These are phyloP conservation scores for Ditylenchus dipsaci DNA, from an alignment of 1,140 invertebrate species.

Conservation along the genomic window DNA sequence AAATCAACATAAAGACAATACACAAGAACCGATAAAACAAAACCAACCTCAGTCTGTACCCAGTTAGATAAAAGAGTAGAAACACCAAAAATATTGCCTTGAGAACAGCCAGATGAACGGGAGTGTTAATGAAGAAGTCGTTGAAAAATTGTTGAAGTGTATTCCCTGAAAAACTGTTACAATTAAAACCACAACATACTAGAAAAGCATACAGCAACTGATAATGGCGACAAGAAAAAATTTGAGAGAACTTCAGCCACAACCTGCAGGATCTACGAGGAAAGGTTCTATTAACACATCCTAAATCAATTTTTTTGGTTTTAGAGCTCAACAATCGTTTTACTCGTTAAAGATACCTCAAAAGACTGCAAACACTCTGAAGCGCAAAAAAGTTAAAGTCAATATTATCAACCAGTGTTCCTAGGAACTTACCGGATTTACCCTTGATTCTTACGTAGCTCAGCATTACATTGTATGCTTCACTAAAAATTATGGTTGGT, in stretches of 20 bases:
- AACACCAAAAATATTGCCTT: constrained; percentile 36
- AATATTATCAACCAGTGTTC: too few relatives aligned
- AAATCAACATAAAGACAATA: too few relatives aligned
- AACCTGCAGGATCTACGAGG: constrained; percentile 39
- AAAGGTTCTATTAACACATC: constrained; percentile 40
- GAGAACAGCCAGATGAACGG: constrained; percentile 31
- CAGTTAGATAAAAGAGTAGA: constrained; percentile 21
- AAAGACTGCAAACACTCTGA: constrained; percentile 35
- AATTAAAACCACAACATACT: too few relatives aligned
- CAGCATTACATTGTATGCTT: constrained; percentile 38
- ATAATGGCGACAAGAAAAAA: constrained; percentile 32
- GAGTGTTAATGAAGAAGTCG: constrained; percentile 42
- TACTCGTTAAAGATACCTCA: constrained; percentile 19
- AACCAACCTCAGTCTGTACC: not conserved
- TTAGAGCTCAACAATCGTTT: too few relatives aligned
- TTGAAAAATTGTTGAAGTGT: constrained; percentile 42
- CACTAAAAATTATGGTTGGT: not conserved
- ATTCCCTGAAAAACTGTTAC: not conserved
- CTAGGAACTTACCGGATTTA: constrained; percentile 15
- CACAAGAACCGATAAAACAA: too few relatives aligned
- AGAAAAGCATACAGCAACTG: constrained; percentile 9
- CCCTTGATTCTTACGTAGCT: constrained; percentile 44
- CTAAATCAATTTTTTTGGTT: too few relatives aligned
- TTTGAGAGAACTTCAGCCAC: constrained; percentile 41
- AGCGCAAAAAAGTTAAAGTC: too few relatives aligned